Conservation (phyloP, 1,140 invertebrate species). For the Eumeta japonica region DNA sequence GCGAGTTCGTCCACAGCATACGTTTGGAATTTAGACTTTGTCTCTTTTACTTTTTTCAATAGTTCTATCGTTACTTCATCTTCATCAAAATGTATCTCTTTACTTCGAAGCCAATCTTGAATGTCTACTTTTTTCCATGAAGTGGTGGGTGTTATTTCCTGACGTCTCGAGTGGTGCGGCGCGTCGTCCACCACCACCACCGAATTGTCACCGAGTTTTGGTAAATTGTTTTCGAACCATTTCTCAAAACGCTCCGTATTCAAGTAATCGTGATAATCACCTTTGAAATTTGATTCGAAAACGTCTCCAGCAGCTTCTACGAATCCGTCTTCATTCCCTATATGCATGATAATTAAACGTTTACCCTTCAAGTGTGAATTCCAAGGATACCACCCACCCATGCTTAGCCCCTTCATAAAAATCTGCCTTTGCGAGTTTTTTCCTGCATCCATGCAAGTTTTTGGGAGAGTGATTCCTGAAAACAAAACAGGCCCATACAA, state of each 20-base stretch:
- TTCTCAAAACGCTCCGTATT: constrained; percentile 15
- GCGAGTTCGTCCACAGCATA: constrained; percentile 22
- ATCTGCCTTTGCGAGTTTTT: constrained; percentile 12
- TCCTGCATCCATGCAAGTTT: constrained; percentile 14
- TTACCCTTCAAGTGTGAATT: constrained; percentile 19
- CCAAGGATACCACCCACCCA: constrained; percentile 12
- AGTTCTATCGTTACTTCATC: constrained; percentile 16
- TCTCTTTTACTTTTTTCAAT: constrained; percentile 15
- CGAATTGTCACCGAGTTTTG: constrained; percentile 13
- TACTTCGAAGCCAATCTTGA: constrained; percentile 20
- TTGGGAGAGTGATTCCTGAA: constrained; percentile 14
- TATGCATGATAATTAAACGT: constrained; percentile 21
- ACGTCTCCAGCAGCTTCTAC: constrained; percentile 14
- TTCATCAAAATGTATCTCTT: constrained; percentile 17
- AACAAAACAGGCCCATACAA: too few relatives aligned
- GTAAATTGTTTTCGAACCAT: constrained; percentile 21
- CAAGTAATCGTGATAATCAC: constrained; percentile 23
- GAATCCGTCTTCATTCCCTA: constrained; percentile 21
- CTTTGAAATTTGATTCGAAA: constrained; percentile 18
- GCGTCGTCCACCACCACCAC: constrained; percentile 24
- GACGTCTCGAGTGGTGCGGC: constrained; percentile 19
- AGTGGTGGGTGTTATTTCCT: constrained; percentile 15
- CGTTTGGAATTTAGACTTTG: constrained; percentile 11
- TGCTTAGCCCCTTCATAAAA: constrained; percentile 17
- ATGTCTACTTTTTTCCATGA: constrained; percentile 17